Evolutionary conservation across 2,113 vertebrate genomes (phyloP), one percentile per base, ranked within the genome.

Genomic region (Struthio camelus): DNA sequence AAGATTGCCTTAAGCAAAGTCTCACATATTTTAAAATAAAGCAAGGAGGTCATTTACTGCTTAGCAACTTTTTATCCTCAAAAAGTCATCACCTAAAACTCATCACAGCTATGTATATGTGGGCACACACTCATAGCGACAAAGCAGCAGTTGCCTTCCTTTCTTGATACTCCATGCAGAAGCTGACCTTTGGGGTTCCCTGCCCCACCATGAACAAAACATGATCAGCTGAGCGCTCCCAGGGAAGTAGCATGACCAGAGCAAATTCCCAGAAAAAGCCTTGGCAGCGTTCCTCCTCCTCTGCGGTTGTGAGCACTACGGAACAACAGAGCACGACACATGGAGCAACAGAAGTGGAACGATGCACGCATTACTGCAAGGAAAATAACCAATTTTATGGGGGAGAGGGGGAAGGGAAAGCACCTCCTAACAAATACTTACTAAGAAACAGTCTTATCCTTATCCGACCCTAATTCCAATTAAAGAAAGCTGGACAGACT

Each of bases 291-390:
- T 95, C 80, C 92, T 61, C 73, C 61, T 1, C 17, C 92, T 92
- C 92, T 16, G 59, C 6, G 32, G 84, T 93, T 95, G 80, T 0
- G 2, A 84, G 78, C 6, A 7, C 78, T 80, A 54, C 1, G 3
- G 69, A 71, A 59, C 40, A 86, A 81, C 44, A 19, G 93, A 87
- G 94, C 89, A 69, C 6, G n/a, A 89, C 92, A 96, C 86, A 91
- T 66, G 82, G 92, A 95, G 75, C 53, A 89, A 24, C 94, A 96
- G 90, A 91, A 95, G 88, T 89, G 71, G 80, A 89, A 48, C 7
- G 0, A 72, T 0, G 1, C 90, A 92, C 15, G 27, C 84, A 77
- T 89, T 51, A n/a, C 86, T 93, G 92, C 78, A 51, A 92, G 58
- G 62, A 91, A 91, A 96, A 87, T 40, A 66, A 89, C 85, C 91